A percentile compares a stretch with the other conserved stretches of the same genome.
Evolutionary conservation across 2,888 invertebrate species (phyloP).

Genomic region (Coenonympha arcania): DNA sequence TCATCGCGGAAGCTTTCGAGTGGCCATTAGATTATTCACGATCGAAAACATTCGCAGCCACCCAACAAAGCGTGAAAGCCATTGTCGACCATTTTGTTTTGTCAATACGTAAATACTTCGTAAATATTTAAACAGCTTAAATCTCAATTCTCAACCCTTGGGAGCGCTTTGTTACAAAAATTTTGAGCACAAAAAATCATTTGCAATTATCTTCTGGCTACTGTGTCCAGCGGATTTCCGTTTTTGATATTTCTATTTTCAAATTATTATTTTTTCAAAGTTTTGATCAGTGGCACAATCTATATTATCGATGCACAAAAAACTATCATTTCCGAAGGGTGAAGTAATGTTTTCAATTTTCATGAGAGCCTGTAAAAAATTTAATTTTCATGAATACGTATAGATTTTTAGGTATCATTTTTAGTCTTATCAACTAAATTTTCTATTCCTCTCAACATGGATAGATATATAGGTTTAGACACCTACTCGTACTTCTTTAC

Average conservation of each 20-base stretch:
- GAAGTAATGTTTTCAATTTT: too few species aligned
- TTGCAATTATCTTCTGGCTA: conserved; percentile 19
- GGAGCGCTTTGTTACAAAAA: conserved; percentile 33
- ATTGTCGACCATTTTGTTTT: conserved; percentile 63
- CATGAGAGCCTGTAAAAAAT: too few species aligned
- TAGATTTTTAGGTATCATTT: too few species aligned
- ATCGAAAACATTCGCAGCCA: conserved; percentile 36
- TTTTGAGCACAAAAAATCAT: conserved; percentile 23
- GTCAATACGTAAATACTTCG: conserved; percentile 64
- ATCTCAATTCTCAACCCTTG: conserved; percentile 49
- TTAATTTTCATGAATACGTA: too few species aligned
- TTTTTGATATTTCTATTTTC: conserved; percentile 5
- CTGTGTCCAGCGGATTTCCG: conserved; percentile 25
- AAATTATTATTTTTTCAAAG: too few species aligned
- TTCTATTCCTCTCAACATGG: too few species aligned
- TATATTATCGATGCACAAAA: too few species aligned
- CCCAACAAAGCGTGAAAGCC: conserved; percentile 43
- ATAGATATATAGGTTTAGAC: too few species aligned
- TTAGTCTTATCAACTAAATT: not conserved
- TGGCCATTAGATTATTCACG: conserved; percentile 50
- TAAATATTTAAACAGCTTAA: conserved; percentile 67
- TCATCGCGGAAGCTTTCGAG: conserved; percentile 52
- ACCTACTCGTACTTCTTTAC: too few species aligned
- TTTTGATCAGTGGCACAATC: too few species aligned
- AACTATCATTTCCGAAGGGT: too few species aligned